Conservation (phyloP, 2,888 invertebrate species). For the Phaonia tiefii region DNA sequence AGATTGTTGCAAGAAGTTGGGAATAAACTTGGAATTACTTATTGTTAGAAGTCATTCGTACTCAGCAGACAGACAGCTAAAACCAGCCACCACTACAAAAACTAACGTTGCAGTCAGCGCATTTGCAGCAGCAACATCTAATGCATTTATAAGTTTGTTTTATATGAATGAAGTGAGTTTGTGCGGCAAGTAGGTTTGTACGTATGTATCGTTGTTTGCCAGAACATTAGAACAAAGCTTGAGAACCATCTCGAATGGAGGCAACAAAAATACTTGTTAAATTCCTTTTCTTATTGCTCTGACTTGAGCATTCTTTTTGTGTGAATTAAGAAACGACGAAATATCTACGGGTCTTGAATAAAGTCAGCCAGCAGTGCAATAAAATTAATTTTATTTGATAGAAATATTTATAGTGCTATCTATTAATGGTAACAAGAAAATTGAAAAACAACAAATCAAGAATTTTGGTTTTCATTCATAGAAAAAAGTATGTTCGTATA, state of each 20-base stretch:
- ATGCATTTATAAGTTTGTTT: conserved; percentile 30
- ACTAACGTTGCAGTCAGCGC: not conserved
- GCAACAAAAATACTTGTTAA: conserved; percentile 20
- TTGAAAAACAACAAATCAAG: no score
- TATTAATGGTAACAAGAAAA: no score
- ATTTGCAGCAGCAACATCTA: not conserved
- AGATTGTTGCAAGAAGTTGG: conserved; percentile 25
- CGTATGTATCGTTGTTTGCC: conserved; percentile 3
- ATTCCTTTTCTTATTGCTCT: conserved; percentile 14
- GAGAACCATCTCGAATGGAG: conserved; percentile 15
- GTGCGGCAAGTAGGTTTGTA: not conserved
- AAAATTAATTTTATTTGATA: conserved; percentile 6
- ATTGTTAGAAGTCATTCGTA: conserved; percentile 38
- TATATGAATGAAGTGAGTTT: conserved; percentile 37
- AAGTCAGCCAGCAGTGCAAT: not conserved
- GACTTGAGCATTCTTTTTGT: not conserved
- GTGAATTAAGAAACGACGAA: not conserved
- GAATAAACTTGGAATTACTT: conserved; percentile 37
- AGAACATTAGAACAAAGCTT: conserved; percentile 6
- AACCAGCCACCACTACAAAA: not conserved
- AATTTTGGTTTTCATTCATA: no score
- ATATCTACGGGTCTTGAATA: not conserved
- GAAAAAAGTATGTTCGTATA: no score
- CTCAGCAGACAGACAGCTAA: not conserved
- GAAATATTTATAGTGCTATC: conserved; percentile 22